phyloP scores from a whole-genome alignment of 2,888 invertebrate species.

The Cabera pusaria region DNA sequence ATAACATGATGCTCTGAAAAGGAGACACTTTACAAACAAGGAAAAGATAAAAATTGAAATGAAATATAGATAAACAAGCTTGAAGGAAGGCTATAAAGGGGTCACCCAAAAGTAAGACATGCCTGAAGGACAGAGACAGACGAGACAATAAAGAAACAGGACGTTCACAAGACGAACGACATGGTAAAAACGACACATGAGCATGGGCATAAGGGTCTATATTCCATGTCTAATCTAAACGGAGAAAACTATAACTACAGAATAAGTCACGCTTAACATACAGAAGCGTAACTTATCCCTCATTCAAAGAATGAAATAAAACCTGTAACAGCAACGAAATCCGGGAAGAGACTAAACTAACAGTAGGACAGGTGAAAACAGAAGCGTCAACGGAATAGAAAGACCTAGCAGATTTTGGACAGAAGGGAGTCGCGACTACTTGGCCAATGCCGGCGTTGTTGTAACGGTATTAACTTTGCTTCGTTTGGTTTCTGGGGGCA shows the following conservation, averaged over 20 bases:
- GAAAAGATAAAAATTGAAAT: conserved; percentile 14
- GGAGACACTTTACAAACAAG: conserved; percentile 17
- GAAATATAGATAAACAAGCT: conserved; percentile 36
- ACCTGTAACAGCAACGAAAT: conserved; percentile 46
- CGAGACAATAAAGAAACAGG: conserved; percentile 38
- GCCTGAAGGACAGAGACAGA: conserved; percentile 51
- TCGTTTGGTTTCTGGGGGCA: conserved; percentile 87
- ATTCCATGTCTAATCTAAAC: conserved; percentile 56
- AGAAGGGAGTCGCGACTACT: conserved; percentile 82
- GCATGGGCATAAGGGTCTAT: conserved; percentile 52
- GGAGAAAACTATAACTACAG: conserved; percentile 54
- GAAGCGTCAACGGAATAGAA: conserved; percentile 78
- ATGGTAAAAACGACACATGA: conserved; percentile 43
- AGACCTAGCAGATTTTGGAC: conserved; percentile 80
- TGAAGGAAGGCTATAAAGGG: conserved; percentile 42
- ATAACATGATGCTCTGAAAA: conserved; percentile 27
- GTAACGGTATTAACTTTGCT: conserved; percentile 85
- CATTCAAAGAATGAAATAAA: conserved; percentile 30
- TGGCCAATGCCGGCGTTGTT: conserved; percentile 76
- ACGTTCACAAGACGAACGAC: conserved; percentile 52
- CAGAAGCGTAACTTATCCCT: conserved; percentile 45
- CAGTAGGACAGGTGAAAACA: conserved; percentile 57
- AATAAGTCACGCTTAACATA: conserved; percentile 48
- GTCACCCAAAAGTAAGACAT: conserved; percentile 55
- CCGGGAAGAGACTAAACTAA: conserved; percentile 63